A percentile compares a stretch with the other conserved stretches of the same genome.
Evolutionary conservation across 2,888 invertebrate species (phyloP).

Genomic region (Petrolisthes manimaculis): DNA sequence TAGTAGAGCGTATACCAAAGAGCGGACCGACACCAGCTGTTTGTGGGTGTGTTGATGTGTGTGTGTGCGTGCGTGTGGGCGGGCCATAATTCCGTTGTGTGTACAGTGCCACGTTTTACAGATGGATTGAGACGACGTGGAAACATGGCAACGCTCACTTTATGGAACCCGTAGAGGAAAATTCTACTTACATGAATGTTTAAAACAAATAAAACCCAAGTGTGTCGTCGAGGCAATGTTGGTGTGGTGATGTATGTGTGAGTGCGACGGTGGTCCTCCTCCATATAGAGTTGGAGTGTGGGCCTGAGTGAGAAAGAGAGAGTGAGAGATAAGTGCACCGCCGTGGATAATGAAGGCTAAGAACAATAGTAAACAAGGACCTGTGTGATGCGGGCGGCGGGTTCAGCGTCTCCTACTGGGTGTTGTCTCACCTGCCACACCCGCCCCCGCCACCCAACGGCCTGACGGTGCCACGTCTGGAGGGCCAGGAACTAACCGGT

Average conservation of each 20-base stretch:
- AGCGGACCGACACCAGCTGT: constrained; percentile 60
- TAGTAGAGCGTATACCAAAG: constrained; percentile 63
- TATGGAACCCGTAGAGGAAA: neutral
- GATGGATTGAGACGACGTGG: constrained; percentile 32
- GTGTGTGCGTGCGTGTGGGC: constrained; percentile 33
- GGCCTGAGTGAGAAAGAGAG: neutral
- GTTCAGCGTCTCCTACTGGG: constrained; percentile 5
- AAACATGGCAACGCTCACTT: constrained; percentile 38
- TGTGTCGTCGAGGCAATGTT: too few species aligned
- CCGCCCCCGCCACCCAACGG: constrained; percentile 31
- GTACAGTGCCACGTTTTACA: constrained; percentile 30
- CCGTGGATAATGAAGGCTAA: too few species aligned
- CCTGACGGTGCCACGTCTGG: constrained; percentile 27
- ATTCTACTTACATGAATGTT: neutral
- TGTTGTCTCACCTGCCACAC: constrained; percentile 30
- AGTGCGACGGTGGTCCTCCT: neutral
- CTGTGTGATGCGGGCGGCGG: neutral
- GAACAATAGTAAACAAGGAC: too few species aligned
- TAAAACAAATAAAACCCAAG: neutral
- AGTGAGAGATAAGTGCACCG: neutral
- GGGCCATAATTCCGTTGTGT: constrained; percentile 43
- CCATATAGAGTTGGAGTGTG: neutral
- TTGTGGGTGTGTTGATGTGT: constrained; percentile 36
- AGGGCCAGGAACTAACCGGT: constrained; percentile 48
- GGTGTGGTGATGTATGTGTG: neutral